Conservation (phyloP, 2,113 vertebrate species). For the Nansenia antarctica region DNA sequence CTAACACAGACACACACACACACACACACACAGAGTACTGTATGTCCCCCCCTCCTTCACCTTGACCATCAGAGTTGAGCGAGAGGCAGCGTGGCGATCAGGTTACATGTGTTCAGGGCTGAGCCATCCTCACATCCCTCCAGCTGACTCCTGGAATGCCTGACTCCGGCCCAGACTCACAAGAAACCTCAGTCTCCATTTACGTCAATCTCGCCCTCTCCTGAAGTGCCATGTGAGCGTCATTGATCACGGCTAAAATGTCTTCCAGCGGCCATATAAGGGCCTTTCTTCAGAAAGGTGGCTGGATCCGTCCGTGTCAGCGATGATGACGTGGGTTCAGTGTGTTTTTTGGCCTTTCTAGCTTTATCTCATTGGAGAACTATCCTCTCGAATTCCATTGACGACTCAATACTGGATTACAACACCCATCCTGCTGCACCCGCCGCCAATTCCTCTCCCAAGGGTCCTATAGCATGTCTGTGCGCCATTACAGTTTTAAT, state of each 20-base stretch:
- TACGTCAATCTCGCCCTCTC: conserved; percentile 29
- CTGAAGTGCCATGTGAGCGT: no score
- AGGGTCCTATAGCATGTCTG: background rate
- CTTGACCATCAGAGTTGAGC: conserved; percentile 57
- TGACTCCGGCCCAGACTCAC: conserved; percentile 12
- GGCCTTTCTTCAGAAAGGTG: no score
- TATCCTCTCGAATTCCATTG: background rate
- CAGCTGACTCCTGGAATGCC: conserved; percentile 58
- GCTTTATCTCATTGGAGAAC: background rate
- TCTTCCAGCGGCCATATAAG: no score
- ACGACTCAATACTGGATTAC: background rate
- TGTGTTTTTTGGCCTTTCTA: no score
- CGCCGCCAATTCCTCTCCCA: no score
- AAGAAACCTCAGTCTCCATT: conserved; percentile 26
- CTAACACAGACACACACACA: no score
- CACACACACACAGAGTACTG: no score
- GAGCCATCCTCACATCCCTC: conserved; percentile 49
- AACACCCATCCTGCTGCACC: no score
- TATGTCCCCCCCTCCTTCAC: no score
- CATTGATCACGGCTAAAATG: no score
- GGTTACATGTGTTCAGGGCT: conserved; percentile 48
- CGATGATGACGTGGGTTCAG: no score
- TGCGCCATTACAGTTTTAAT: background rate
- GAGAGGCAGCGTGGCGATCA: conserved; percentile 53
- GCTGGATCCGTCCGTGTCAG: no score